A percentile compares a stretch with the other conserved stretches of the same genome.
Conservation (phyloP, 2,113 vertebrate species). For the Oceanodroma tethys region DNA sequence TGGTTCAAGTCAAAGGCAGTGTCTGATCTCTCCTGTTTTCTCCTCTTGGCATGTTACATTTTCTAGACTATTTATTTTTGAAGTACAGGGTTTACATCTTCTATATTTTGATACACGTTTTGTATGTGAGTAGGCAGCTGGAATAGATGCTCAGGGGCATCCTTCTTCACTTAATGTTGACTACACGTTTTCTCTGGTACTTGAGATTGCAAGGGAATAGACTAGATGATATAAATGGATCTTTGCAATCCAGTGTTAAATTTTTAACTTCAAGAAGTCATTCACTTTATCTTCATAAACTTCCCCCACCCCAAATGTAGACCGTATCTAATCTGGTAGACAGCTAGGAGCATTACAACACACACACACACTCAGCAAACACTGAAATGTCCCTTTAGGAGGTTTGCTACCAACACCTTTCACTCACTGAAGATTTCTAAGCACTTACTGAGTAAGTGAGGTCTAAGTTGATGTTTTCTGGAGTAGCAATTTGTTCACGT, state of each 20-base stretch:
- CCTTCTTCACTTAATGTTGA: neutral
- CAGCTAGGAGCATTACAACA: neutral
- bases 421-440: neutral
- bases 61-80: neutral
- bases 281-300: neutral
- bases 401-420: neutral
- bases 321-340: neutral
- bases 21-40: neutral
- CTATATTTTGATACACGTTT: neutral
- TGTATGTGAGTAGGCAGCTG: neutral
- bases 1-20: neutral
- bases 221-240: rapidly evolving
- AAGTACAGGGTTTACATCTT: neutral
- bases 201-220: neutral
- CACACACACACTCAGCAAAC: neutral
- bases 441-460: constrained; percentile 91
- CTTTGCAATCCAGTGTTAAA: neutral
- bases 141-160: neutral
- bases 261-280: neutral
- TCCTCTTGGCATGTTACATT: neutral
- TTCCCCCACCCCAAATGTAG: neutral
- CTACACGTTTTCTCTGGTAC: neutral
- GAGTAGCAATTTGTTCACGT: constrained; percentile 82
- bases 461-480: constrained; percentile 89
- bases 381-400: neutral